Conservation (phyloP, 2,113 vertebrate species). For the Dolichallabes microphthalmus region DNA sequence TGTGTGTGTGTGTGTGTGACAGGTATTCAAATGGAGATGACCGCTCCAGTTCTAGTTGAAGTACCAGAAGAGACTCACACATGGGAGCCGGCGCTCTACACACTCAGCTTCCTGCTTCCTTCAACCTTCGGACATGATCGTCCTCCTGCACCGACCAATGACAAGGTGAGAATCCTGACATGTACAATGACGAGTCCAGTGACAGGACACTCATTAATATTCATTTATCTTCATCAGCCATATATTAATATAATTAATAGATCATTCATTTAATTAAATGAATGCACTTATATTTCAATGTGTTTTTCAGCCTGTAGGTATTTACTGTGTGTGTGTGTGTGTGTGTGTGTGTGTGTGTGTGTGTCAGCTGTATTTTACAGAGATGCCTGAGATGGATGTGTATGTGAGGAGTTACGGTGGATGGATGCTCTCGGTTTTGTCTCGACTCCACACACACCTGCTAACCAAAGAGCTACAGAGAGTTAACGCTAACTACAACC, state of each 20-base stretch:
- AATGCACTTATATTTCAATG: no score
- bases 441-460: conserved; percentile 70
- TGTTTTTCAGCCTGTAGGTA: no score
- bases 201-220: not conserved
- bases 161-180: conserved; percentile 64
- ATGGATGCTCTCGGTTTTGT: conserved; percentile 77
- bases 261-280: not conserved
- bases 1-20: conserved; percentile 24
- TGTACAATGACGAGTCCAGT: not conserved
- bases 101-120: conserved; percentile 73
- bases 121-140: conserved; percentile 68
- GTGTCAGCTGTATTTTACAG: conserved; percentile 73
- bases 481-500: conserved; percentile 65
- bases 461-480: conserved; percentile 69
- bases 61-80: conserved; percentile 72
- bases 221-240: not conserved
- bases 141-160: conserved; percentile 69
- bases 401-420: conserved; percentile 76
- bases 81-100: conserved; percentile 75
- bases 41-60: conserved; percentile 72
- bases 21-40: conserved; percentile 77
- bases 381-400: conserved; percentile 74
- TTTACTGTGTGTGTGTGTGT: conserved; percentile 7
- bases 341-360: not conserved
- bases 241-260: not conserved